These are phyloP conservation scores for Epinotia demarniana DNA, from an alignment of 2,888 invertebrate genomes.

Conservation along the genomic window DNA sequence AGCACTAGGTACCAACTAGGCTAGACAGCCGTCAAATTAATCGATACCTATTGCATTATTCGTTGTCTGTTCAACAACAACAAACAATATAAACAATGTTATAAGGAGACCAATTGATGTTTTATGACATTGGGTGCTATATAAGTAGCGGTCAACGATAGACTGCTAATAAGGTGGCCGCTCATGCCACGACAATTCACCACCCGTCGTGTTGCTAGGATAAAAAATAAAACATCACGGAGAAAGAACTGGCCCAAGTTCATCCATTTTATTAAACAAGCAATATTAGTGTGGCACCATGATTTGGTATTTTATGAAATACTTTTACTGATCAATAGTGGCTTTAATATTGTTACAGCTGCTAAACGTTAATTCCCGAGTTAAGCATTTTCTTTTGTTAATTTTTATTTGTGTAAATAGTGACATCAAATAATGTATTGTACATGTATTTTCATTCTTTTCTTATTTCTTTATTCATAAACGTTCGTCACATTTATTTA, in stretches of 20 bases:
- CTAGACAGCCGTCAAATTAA: not conserved
- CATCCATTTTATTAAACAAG: too few relatives aligned
- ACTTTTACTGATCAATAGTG: too few relatives aligned
- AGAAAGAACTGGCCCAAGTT: not conserved
- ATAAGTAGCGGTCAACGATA: slow-evolving; percentile 15
- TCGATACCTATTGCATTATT: not conserved
- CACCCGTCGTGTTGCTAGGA: slow-evolving; percentile 24
- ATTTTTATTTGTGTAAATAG: too few relatives aligned
- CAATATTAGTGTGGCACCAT: too few relatives aligned
- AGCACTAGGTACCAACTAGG: not conserved
- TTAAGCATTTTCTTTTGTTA: too few relatives aligned
- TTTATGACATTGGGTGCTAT: slow-evolving; percentile 21
- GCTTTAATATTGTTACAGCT: too few relatives aligned
- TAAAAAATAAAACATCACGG: not conserved
- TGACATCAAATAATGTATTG: too few relatives aligned
- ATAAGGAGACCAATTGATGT: slow-evolving; percentile 26
- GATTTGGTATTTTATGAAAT: too few relatives aligned
- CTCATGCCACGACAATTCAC: slow-evolving; percentile 22
- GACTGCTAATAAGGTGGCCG: slow-evolving; percentile 20
- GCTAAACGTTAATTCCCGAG: too few relatives aligned
- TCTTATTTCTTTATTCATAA: too few relatives aligned
- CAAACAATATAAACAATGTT: not conserved
- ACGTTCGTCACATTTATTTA: too few relatives aligned
- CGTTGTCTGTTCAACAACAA: not conserved
- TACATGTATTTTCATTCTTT: too few relatives aligned